Conservation (phyloP, 2,113 vertebrate genomes). For the Semicossyphus pulcher region DNA sequence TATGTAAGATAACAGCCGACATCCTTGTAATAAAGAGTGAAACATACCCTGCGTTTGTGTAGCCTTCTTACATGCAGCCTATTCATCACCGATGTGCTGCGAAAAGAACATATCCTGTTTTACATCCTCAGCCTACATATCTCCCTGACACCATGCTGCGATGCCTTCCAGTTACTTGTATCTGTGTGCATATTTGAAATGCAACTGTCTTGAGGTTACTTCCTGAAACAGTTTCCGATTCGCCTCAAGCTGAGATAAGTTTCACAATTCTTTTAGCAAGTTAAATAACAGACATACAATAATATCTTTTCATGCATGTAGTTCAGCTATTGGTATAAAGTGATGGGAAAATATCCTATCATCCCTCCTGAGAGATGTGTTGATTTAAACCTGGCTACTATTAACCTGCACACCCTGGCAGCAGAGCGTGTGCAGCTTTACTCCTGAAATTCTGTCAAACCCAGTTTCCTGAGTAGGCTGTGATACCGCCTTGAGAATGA, state of each 20-base stretch:
- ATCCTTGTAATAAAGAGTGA: conserved; percentile 16
- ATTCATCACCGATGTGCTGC: not conserved
- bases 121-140: not conserved
- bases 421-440: conserved; percentile 18
- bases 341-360: conserved; percentile 41
- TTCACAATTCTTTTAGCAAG: conserved; percentile 7
- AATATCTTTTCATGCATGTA: not conserved
- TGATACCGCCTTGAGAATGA: conserved; percentile 23
- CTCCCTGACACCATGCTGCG: not conserved
- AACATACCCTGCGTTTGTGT: not conserved
- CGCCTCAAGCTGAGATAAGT: not conserved
- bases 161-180: not conserved
- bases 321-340: conserved; percentile 1
- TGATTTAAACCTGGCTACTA: conserved; percentile 14
- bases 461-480: conserved; percentile 21
- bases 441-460: conserved; percentile 48
- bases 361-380: conserved; percentile 34
- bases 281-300: not conserved
- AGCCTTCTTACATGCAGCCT: not conserved
- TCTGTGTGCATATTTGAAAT: conserved; percentile 7
- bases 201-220: not conserved
- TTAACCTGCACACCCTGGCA: conserved; percentile 28
- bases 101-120: not conserved
- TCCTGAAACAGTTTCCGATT: not conserved
- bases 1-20: conserved; percentile 18